These are phyloP conservation scores for Azorinus chamasolen DNA, from an alignment of 2,888 invertebrate genomes.

Conservation along the genomic window DNA sequence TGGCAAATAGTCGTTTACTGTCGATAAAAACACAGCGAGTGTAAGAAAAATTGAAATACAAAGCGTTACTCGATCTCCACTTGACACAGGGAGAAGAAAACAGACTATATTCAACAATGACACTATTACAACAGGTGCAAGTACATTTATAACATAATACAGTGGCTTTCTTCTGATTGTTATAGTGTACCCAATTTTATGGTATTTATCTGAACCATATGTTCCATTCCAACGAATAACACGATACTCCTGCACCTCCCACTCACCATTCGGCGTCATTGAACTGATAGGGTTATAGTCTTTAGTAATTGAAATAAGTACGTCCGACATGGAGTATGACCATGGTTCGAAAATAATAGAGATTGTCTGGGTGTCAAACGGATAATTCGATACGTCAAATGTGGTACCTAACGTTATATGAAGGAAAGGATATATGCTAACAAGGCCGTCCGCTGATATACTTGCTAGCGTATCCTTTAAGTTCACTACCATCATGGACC, in stretches of 20 bases:
- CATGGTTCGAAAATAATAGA: conserved; percentile 21
- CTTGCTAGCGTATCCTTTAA: conserved; percentile 11
- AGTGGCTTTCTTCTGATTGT: conserved; percentile 48
- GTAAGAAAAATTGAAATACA: conserved; percentile 62
- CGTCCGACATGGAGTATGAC: conserved; percentile 4
- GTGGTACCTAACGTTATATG: conserved; percentile 6
- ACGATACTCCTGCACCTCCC: conserved; percentile 6
- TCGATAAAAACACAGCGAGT: conserved; percentile 58
- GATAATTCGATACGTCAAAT: conserved; percentile 23
- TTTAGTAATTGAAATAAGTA: not conserved
- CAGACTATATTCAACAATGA: conserved; percentile 54
- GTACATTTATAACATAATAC: conserved; percentile 56
- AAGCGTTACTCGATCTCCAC: conserved; percentile 61
- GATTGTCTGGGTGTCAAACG: conserved; percentile 37
- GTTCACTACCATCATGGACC: conserved; percentile 6
- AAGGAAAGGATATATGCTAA: conserved; percentile 24
- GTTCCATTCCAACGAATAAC: not conserved
- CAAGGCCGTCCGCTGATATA: conserved; percentile 18
- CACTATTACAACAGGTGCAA: conserved; percentile 53
- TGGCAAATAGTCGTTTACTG: conserved; percentile 51
- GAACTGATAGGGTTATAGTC: not conserved
- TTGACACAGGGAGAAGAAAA: conserved; percentile 58
- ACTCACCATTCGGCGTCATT: conserved; percentile 12
- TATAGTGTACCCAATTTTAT: conserved; percentile 18
- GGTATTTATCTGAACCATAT: conserved; percentile 5